Evolutionary conservation across 2,797 vertebrate species (phyloP).

Genomic region (Picus viridis): DNA sequence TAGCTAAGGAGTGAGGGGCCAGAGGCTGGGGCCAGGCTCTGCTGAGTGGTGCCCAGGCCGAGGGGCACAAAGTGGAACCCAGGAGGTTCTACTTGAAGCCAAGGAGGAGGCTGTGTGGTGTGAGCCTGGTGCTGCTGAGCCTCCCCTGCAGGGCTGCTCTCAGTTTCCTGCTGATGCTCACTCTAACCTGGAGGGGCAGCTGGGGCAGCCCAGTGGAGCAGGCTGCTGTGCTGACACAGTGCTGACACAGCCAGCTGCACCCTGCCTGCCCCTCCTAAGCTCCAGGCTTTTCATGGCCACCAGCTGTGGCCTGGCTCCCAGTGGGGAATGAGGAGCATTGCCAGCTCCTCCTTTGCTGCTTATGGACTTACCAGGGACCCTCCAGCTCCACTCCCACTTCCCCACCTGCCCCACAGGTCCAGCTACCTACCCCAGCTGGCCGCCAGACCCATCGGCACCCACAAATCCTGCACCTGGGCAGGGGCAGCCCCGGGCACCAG

Average conservation of each 20-base stretch:
- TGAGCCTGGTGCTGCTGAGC: no score
- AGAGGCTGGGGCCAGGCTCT: no score
- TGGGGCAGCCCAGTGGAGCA: constrained; percentile 36
- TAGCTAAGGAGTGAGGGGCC: no score
- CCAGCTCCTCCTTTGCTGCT: constrained; percentile 74
- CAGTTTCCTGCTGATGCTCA: not conserved
- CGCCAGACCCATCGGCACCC: not conserved
- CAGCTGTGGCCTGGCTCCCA: constrained; percentile 81
- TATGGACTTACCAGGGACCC: constrained; percentile 71
- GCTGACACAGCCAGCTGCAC: no score
- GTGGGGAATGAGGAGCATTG: constrained; percentile 81
- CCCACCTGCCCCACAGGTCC: constrained; percentile 38
- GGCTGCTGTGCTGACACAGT: no score
- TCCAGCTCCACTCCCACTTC: constrained; percentile 46
- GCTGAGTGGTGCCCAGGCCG: no score
- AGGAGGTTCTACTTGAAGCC: no score
- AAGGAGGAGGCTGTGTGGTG: no score
- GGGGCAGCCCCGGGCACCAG: no score
- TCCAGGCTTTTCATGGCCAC: constrained; percentile 77
- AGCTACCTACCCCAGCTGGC: not conserved
- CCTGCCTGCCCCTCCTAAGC: constrained; percentile 73
- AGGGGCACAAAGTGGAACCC: no score
- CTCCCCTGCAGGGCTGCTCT: constrained; percentile 4
- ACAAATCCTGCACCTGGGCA: not conserved
- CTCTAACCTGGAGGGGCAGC: constrained; percentile 1